phyloP scores from a whole-genome alignment of 2,113 vertebrate species.

The Melanostigma gelatinosum region DNA sequence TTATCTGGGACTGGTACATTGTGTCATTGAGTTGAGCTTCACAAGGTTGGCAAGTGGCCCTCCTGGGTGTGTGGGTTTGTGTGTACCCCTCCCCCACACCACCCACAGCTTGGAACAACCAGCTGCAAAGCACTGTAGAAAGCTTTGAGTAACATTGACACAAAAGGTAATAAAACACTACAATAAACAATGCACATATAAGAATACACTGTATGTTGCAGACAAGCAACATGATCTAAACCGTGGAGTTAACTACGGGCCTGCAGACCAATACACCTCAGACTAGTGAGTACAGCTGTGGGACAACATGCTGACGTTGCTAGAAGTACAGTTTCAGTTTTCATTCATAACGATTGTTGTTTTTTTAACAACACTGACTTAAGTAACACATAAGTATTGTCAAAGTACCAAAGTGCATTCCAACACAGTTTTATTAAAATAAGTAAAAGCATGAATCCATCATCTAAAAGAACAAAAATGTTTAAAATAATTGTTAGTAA shows the following conservation, averaged over 20 bases:
- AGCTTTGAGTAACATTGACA: constrained; percentile 50
- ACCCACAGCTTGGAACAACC: constrained; percentile 56
- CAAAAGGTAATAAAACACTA: constrained; percentile 14
- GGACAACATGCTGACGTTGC: background rate
- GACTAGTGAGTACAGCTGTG: background rate
- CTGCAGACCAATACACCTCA: background rate
- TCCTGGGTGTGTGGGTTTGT: constrained; percentile 16
- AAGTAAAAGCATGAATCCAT: background rate
- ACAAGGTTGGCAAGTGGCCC: constrained; percentile 72
- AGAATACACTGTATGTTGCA: background rate
- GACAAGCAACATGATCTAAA: background rate
- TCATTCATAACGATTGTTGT: background rate
- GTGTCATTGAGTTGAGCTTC: constrained; percentile 71
- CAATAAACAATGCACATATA: background rate
- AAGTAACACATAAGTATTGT: background rate
- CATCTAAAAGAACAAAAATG: background rate
- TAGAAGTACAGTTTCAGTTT: constrained; percentile 17
- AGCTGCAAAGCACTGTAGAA: constrained; percentile 62
- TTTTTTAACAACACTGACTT: background rate
- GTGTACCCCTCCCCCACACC: constrained; percentile 59
- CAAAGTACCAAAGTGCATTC: background rate
- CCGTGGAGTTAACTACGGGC: background rate
- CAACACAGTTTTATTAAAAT: background rate
- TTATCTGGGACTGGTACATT: constrained; percentile 70
- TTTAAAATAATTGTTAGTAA: background rate